Base-by-base conservation (phyloP, 2,797 vertebrate genomes). In the Phoxinus dragarum region DNA sequence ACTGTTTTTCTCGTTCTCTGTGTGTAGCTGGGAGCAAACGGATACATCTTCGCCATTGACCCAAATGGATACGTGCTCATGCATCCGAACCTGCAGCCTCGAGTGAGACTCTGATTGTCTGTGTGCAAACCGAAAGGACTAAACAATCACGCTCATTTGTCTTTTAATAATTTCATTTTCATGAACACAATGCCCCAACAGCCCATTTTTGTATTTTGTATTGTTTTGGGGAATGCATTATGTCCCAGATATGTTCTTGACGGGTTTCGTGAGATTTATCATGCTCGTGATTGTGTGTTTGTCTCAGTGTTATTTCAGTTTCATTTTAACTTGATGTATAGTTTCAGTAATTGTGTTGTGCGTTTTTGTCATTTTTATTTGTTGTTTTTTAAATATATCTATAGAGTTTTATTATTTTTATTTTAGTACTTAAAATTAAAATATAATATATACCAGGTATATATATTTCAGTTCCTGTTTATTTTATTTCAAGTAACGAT, bases 1-100 rank as follows among this genome's bases (percentile, higher is more conserved):
- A 61, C 5, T 91, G 40, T 61, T 85, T 16, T 5, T 84, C 36
- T 27, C 14, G 73, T 27, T 79, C 82, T 84, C 85, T 71, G 38
- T 87, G 1, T 82, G 84, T 90, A 96, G 95, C 94, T 96, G 1
- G 98, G 98, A 75, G 98, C 97, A 73, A 99, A 99, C 0, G 98
- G 98, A 76, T 99, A 99, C 6, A 96, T 99, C 89, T 99, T 98
- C 44, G 98, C 98, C 88, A 98, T 99, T 4, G 98, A 99, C 92
- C 95, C 97, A 89, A 99, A 99, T 0, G 98, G 98, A 90, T 99
- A 99, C 9, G 96, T 99, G 82, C 95, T 99, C 61, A 96, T 99
- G 87, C 98, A 99, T 87, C 98, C 98, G 74, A 99, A 99, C 93
- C 96, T 99, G 73, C 96, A 96, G 93, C 96, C 97, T 85, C 98